Evolutionary conservation across 2,113 vertebrate genomes (phyloP), one percentile per base, ranked within the genome.

Genomic region (Rhinolophus ferrumequinum): DNA sequence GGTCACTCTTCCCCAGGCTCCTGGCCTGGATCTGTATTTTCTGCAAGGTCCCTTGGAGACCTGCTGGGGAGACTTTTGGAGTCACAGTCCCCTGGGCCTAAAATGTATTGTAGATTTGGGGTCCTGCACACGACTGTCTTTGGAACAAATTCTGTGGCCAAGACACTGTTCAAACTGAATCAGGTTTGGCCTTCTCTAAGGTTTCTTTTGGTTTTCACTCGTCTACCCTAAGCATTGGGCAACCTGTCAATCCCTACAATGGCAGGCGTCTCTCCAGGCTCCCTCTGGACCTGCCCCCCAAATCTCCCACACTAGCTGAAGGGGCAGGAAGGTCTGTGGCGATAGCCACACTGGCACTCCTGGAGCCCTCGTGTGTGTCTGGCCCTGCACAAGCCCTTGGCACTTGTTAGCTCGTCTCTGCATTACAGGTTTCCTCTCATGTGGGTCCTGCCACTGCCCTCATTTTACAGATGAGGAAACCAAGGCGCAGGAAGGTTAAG

Each of bases 241-340:
- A 5, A 7, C 62, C 44, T 3, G 0, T 52, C 13, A 16, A 50
- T 76, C 52, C 18, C 47, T 41, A 2, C 0, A 1, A 11, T 24
- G 21, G 35, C 11, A 16, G 52, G 14, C 19, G 2, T 47, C 66
- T 79, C 76, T 35, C 26, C 6, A 1, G 82, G 30, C 8, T 21
- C 18, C 62, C 60, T 77, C 14, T 80, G 47, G 8, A 44, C 8
- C 5, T 22, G 15, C 5, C 19, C 2, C 0, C 41, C 15, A 15
- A 14, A 2, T 12, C 50, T 52, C 54, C 15, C 10, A 8, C 1
- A 19, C 77, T 79, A 52, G 47, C 9, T 44, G 5, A 66, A 44
- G 26, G 81, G 33, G 1, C 26, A 16, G 28, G 41, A 52, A 18
- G 33, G 38, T 38, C 16, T 0, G 0, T 38, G 44, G 47, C 16